These are phyloP conservation scores for Trachythela sp. DNA, from an alignment of 64 coral and sea anemone species.

Conservation along the genomic window DNA sequence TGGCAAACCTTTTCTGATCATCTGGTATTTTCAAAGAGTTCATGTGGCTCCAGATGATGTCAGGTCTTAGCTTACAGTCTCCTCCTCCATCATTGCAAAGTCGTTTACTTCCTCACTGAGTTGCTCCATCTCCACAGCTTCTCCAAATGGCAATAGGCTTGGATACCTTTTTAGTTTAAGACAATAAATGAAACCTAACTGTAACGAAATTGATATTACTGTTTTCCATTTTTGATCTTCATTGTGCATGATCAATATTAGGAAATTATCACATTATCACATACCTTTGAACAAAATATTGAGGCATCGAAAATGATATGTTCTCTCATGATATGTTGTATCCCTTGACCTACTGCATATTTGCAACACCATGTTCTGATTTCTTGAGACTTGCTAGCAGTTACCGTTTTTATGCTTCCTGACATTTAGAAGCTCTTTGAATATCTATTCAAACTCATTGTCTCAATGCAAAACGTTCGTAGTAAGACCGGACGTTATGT, in stretches of 20 bases:
- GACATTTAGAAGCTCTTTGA: slow-evolving; percentile 41
- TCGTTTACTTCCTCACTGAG: slow-evolving; percentile 43
- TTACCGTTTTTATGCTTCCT: slow-evolving; percentile 29
- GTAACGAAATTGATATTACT: background rate
- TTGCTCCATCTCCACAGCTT: slow-evolving; percentile 42
- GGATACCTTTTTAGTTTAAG: slow-evolving; percentile 42
- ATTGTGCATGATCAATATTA: too few species aligned
- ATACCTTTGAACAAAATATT: slow-evolving; percentile 46
- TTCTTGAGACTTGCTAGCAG: background rate
- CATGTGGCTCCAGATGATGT: slow-evolving; percentile 32
- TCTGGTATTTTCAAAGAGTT: slow-evolving; percentile 11
- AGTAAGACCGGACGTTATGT: too few species aligned
- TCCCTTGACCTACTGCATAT: too few species aligned
- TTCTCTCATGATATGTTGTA: too few species aligned
- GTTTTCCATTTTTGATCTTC: background rate
- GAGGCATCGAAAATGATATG: slow-evolving; percentile 1
- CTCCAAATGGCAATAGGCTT: slow-evolving; percentile 44
- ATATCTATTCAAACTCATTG: too few species aligned
- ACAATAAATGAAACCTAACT: background rate
- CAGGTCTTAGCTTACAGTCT: slow-evolving; percentile 15
- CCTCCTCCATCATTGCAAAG: slow-evolving; percentile 17
- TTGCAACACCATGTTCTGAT: slow-evolving; percentile 32
- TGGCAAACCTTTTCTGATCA: slow-evolving; percentile 30
- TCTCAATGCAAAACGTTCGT: too few species aligned
- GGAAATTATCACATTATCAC: slow-evolving; percentile 18